A percentile compares a stretch with the other conserved stretches of the same genome.
These are phyloP conservation scores for Rambutsinella grinnellia DNA, from an alignment of 2,888 invertebrate genomes.

Conservation along the genomic window DNA sequence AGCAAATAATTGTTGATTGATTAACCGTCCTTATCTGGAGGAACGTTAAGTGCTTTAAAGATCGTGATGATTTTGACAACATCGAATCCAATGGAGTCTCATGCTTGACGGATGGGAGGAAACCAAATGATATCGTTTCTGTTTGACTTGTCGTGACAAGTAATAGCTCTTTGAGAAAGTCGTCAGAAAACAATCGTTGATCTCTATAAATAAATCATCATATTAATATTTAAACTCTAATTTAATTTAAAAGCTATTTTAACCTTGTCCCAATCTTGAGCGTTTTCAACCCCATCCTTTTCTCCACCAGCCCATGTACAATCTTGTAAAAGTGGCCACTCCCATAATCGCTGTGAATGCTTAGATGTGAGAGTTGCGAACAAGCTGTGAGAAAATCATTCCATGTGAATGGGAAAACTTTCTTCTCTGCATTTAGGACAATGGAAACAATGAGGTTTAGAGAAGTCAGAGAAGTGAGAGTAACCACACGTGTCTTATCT, in stretches of 20 bases:
- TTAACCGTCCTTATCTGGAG: slow-evolving; percentile 30
- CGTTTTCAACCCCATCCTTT: slow-evolving; percentile 1
- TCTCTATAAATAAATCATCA: slow-evolving; percentile 19
- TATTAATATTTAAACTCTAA: neutral
- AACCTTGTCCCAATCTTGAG: slow-evolving; percentile 39
- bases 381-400: slow-evolving; percentile 11
- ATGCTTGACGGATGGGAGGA: slow-evolving; percentile 26
- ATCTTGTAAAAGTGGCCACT: slow-evolving; percentile 31
- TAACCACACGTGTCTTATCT: neutral
- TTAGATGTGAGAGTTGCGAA: slow-evolving; percentile 33
- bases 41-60: slow-evolving; percentile 17
- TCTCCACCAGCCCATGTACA: slow-evolving; percentile 15
- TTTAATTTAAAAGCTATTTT: neutral
- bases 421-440: slow-evolving; percentile 33
- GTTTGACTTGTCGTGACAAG: slow-evolving; percentile 1
- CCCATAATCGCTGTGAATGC: slow-evolving; percentile 37
- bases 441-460: slow-evolving; percentile 29
- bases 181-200: slow-evolving; percentile 33
- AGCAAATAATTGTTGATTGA: slow-evolving; percentile 4
- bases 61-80: neutral
- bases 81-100: slow-evolving; percentile 23
- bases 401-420: slow-evolving; percentile 41
- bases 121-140: slow-evolving; percentile 15
- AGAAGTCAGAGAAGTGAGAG: neutral
- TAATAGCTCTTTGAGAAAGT: slow-evolving; percentile 17